A percentile compares a stretch with the other conserved stretches of the same genome.
Evolutionary conservation across 2,888 invertebrate species (phyloP).

Genomic region (Phyto melanocephala): DNA sequence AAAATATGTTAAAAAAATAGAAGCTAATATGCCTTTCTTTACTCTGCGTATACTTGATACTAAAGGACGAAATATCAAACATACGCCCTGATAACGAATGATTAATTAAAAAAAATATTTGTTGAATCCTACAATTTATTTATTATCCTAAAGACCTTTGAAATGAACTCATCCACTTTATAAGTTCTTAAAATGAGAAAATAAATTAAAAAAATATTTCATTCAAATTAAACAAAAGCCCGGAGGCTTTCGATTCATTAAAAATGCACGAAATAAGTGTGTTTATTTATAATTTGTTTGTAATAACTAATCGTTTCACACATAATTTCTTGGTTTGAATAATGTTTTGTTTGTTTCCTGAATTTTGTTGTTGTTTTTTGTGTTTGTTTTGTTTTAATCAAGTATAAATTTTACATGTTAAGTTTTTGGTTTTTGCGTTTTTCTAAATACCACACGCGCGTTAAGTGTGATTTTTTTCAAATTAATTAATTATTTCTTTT

Average conservation of each 20-base stretch:
- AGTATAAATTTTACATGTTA: constrained; percentile 38
- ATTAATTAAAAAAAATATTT: too few species aligned
- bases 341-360: constrained; percentile 57
- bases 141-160: not conserved
- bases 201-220: not conserved
- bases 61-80: constrained; percentile 30
- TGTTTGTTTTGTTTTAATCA: not conserved
- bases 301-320: constrained; percentile 49
- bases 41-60: constrained; percentile 22
- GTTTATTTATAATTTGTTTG: constrained; percentile 26
- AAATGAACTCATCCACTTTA: constrained; percentile 24
- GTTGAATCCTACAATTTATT: not conserved
- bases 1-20: too few species aligned
- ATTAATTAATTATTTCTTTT: not conserved
- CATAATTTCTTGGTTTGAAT: constrained; percentile 30
- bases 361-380: not conserved
- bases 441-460: constrained; percentile 2
- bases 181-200: not conserved
- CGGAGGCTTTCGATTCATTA: not conserved
- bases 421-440: not conserved
- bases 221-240: not conserved
- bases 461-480: not conserved
- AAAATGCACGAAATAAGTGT: constrained; percentile 9
- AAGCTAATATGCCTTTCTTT: too few species aligned
- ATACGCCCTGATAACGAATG: not conserved